Evolutionary conservation across 2,113 vertebrate genomes (phyloP).

Genomic region (Channa maculata): DNA sequence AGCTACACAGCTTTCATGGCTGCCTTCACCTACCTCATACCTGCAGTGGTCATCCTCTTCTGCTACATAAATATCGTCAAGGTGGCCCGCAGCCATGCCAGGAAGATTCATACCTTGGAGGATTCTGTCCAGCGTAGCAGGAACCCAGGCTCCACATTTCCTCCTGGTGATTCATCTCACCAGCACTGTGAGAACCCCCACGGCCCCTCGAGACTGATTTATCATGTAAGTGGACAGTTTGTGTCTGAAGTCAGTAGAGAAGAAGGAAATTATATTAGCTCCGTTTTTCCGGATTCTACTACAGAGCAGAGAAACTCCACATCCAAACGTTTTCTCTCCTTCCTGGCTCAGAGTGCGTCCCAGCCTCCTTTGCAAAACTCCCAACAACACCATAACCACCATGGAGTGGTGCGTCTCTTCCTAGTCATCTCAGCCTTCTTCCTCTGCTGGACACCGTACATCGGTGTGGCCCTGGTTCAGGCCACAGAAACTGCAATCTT

Average conservation of each 20-base stretch:
- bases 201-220: conserved; percentile 76
- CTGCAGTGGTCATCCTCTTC: conserved; percentile 84
- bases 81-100: conserved; percentile 83
- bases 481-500: conserved; percentile 79
- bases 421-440: conserved; percentile 84
- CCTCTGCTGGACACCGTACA: conserved; percentile 86
- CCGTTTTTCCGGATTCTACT: conserved; percentile 11
- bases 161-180: conserved; percentile 30
- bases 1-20: conserved; percentile 82
- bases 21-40: conserved; percentile 79
- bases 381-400: conserved; percentile 69
- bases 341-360: conserved; percentile 54
- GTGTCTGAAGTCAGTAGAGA: conserved; percentile 64
- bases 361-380: conserved; percentile 58
- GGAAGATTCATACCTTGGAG: conserved; percentile 83
- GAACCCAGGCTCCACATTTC: conserved; percentile 14
- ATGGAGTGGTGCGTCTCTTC: conserved; percentile 82
- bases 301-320: conserved; percentile 25
- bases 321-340: conserved; percentile 63
- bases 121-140: conserved; percentile 81
- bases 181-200: conserved; percentile 50
- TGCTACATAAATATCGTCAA: conserved; percentile 85
- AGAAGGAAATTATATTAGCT: not conserved
- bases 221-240: conserved; percentile 78
- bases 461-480: conserved; percentile 81